These are phyloP conservation scores for Pogonomyrmex californicus DNA, from an alignment of 1,140 invertebrate species.

Conservation along the genomic window DNA sequence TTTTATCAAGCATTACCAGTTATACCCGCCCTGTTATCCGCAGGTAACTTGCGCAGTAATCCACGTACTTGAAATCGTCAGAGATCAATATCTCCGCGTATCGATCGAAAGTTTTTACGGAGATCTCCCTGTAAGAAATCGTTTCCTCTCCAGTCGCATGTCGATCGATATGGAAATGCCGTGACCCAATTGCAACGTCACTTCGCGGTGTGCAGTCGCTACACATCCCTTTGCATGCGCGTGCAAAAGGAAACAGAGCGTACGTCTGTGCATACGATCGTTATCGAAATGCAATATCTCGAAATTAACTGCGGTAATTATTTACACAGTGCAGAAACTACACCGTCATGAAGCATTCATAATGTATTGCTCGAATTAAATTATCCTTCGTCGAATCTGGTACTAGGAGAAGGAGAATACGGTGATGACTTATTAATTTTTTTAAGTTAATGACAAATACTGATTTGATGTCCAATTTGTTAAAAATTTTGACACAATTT, in stretches of 20 bases:
- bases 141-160: not conserved
- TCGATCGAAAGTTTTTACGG: slow-evolving; percentile 25
- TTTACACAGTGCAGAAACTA: slow-evolving; percentile 8
- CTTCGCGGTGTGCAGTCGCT: not conserved
- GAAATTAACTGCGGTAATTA: slow-evolving; percentile 35
- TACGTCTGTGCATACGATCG: not conserved
- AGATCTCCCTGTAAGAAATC: slow-evolving; percentile 9
- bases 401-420: no score
- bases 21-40: not conserved
- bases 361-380: not conserved
- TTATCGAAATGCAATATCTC: slow-evolving; percentile 56
- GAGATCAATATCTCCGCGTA: slow-evolving; percentile 25
- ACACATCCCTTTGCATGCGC: not conserved
- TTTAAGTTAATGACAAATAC: slow-evolving; percentile 6
- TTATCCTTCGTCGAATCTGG: not conserved
- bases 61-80: not conserved
- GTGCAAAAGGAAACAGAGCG: slow-evolving; percentile 21
- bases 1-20: slow-evolving; percentile 63
- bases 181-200: slow-evolving; percentile 1
- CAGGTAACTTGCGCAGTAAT: slow-evolving; percentile 49
- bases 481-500: no score
- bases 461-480: not conserved
- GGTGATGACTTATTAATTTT: no score
- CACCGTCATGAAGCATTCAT: not conserved
- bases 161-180: slow-evolving; percentile 45